Evolutionary conservation across 2,797 vertebrate species (phyloP).

Genomic region (Sus cebifrons): DNA sequence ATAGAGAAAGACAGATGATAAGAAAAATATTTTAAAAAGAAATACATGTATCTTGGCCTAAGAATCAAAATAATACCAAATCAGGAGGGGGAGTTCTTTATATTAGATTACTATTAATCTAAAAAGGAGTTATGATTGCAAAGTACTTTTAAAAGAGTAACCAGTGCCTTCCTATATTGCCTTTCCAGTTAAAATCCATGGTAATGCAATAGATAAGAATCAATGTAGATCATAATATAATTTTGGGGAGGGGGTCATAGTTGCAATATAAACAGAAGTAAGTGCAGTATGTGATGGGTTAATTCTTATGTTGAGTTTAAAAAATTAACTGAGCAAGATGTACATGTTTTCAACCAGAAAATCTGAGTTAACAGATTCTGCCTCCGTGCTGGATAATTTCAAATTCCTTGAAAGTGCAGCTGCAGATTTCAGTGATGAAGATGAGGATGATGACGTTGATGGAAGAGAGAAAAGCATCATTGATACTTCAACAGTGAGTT

Average conservation of each 20-base stretch:
- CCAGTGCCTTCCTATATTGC: background rate
- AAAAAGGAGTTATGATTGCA: background rate
- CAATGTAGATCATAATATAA: background rate
- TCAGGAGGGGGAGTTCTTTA: background rate
- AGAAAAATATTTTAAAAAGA: background rate
- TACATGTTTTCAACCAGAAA: conserved; percentile 92
- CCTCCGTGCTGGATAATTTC: conserved; percentile 97
- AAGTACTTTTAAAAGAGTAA: conserved; percentile 43
- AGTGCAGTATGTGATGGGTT: background rate
- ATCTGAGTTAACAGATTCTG: conserved; percentile 96
- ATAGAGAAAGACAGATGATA: background rate
- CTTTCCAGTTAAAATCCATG: conserved; percentile 23
- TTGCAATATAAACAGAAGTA: conserved; percentile 34
- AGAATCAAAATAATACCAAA: conserved; percentile 39
- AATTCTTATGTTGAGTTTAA: conserved; percentile 35
- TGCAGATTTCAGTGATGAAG: conserved; percentile 98
- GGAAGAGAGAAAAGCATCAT: conserved; percentile 96
- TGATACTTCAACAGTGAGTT: conserved; percentile 96
- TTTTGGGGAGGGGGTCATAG: background rate
- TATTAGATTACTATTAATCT: background rate
- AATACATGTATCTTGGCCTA: background rate
- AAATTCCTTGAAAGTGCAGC: conserved; percentile 98
- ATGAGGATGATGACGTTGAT: conserved; percentile 98
- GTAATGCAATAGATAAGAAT: conserved; percentile 25
- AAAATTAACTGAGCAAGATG: conserved; percentile 64